phyloP scores from a whole-genome alignment of 2,888 invertebrate genomes.

The Andrena camellia region DNA sequence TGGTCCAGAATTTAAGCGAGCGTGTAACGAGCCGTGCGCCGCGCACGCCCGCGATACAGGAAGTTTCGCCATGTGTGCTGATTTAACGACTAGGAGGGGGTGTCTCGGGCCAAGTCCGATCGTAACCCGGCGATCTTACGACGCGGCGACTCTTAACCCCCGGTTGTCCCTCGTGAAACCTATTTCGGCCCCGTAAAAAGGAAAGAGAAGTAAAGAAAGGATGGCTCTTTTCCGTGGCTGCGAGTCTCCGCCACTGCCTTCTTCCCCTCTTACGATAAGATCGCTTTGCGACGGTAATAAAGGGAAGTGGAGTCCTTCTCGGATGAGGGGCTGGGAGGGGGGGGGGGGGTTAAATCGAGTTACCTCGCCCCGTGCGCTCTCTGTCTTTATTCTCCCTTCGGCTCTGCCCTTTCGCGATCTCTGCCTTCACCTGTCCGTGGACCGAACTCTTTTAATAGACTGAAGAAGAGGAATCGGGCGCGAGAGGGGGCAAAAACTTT shows the following conservation, averaged over 20 bases:
- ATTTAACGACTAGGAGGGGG: slow-evolving; percentile 62
- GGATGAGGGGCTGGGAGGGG: slow-evolving; percentile 22
- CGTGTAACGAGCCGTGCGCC: slow-evolving; percentile 43
- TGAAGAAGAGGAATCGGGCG: slow-evolving; percentile 23
- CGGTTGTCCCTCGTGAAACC: slow-evolving; percentile 45
- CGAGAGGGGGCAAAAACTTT: slow-evolving; percentile 7
- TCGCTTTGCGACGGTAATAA: slow-evolving; percentile 80
- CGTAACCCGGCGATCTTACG: slow-evolving; percentile 57
- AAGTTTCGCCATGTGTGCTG: slow-evolving; percentile 62
- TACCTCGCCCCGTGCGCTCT: slow-evolving; percentile 64
- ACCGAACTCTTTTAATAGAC: slow-evolving; percentile 39
- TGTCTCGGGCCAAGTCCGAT: slow-evolving; percentile 45
- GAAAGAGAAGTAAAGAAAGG: slow-evolving; percentile 41
- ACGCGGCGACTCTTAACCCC: slow-evolving; percentile 54
- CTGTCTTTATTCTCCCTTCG: slow-evolving; percentile 28
- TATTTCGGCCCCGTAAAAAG: slow-evolving; percentile 57
- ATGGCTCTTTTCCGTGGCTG: slow-evolving; percentile 36
- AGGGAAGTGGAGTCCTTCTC: slow-evolving; percentile 72
- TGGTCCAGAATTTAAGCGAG: slow-evolving; percentile 48
- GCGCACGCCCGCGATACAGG: slow-evolving; percentile 3
- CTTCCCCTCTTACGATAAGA: slow-evolving; percentile 66
- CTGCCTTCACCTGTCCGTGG: slow-evolving; percentile 46
- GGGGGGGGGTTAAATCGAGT: slow-evolving; percentile 76
- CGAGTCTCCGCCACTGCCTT: slow-evolving; percentile 22
- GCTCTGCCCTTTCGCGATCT: slow-evolving; percentile 44